A percentile compares a stretch with the other conserved stretches of the same genome.
phyloP scores from a whole-genome alignment of 2,113 vertebrate species.

The Pyrgilauda ruficollis region DNA sequence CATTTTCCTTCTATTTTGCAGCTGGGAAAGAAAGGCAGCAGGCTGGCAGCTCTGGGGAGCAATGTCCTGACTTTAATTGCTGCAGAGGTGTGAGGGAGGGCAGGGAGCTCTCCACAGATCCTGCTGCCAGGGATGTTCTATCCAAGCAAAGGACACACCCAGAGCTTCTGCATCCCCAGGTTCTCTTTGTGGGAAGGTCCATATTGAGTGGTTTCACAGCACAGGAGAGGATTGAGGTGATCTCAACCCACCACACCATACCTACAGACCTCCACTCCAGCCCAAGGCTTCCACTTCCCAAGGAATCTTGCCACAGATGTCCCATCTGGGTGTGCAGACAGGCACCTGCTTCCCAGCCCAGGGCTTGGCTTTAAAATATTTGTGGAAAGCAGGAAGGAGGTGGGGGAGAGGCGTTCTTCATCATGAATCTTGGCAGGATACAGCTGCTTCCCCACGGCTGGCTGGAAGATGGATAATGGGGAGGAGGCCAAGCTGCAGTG shows the following conservation, averaged over 20 bases:
- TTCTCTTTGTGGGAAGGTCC: not conserved
- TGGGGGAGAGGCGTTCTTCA: slow-evolving; percentile 5
- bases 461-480: not conserved
- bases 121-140: not conserved
- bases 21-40: not conserved
- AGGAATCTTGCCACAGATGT: not conserved
- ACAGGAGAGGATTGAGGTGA: not conserved
- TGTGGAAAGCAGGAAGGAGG: slow-evolving; percentile 23
- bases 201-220: accelerated
- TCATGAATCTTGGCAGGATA: slow-evolving; percentile 46
- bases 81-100: not conserved
- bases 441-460: not conserved
- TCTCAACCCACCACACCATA: not conserved
- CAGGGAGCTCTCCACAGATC: not conserved
- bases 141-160: not conserved
- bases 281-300: not conserved
- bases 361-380: not conserved
- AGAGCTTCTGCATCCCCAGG: not conserved
- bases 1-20: not conserved
- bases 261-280: not conserved
- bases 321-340: not conserved
- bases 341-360: not conserved
- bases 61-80: not conserved
- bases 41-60: not conserved
- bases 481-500: slow-evolving; percentile 5